Evolutionary conservation across 2,113 vertebrate genomes (phyloP).

Genomic region (Coregonus clupeaformis): DNA sequence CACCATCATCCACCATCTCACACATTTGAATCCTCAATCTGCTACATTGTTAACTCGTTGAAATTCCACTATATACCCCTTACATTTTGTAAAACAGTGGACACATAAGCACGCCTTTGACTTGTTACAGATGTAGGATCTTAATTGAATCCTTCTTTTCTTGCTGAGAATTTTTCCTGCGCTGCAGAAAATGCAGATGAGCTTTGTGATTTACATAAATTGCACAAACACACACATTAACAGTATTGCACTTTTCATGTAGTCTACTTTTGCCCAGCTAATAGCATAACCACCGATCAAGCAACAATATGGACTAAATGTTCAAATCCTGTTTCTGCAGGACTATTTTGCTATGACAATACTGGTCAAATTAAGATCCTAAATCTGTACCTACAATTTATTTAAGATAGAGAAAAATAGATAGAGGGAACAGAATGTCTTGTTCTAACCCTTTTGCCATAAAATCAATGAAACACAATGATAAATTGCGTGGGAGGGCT

Average conservation of each 20-base stretch:
- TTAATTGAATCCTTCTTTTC: too few relatives aligned
- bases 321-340: too few relatives aligned
- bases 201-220: too few relatives aligned
- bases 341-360: too few relatives aligned
- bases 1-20: constrained; percentile 28
- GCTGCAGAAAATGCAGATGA: too few relatives aligned
- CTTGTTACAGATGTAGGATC: neutral
- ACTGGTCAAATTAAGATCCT: too few relatives aligned
- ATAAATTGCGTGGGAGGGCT: constrained; percentile 52
- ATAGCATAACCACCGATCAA: too few relatives aligned
- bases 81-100: constrained; percentile 41
- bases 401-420: constrained; percentile 43
- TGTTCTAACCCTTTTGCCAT: constrained; percentile 5
- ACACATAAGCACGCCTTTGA: constrained; percentile 38
- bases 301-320: too few relatives aligned
- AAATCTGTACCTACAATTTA: constrained; percentile 40
- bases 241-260: too few relatives aligned
- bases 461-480: constrained; percentile 63
- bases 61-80: constrained; percentile 50
- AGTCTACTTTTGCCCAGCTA: too few relatives aligned
- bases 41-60: constrained; percentile 41
- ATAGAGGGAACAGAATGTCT: constrained; percentile 43
- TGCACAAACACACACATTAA: too few relatives aligned
- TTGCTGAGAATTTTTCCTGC: too few relatives aligned
- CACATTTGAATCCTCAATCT: constrained; percentile 36